Conservation (phyloP, 2,113 vertebrate species). For the Pedionomus torquatus region DNA sequence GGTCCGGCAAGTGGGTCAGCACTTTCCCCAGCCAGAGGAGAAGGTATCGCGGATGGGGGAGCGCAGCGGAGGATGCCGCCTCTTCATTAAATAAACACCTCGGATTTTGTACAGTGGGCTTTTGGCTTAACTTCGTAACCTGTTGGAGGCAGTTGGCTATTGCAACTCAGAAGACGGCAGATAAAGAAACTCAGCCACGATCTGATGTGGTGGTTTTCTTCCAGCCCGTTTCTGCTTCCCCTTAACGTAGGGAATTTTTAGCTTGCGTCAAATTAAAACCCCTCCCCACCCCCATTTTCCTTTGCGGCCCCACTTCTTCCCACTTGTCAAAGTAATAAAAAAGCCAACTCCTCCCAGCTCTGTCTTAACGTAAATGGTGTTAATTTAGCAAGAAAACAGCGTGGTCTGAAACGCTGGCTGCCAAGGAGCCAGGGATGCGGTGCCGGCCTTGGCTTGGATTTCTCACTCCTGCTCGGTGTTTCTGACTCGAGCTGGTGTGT, state of each 20-base stretch:
- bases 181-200: accelerated
- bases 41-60: neutral
- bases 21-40: neutral
- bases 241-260: neutral
- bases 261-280: neutral
- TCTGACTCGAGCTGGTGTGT: conserved; percentile 38
- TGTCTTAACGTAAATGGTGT: neutral
- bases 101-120: neutral
- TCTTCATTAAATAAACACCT: neutral
- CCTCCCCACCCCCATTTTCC: too few relatives aligned
- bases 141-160: accelerated
- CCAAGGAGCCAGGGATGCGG: neutral
- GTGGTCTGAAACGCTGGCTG: neutral
- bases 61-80: neutral
- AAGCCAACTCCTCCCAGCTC: neutral
- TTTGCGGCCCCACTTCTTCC: neutral
- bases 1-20: conserved; percentile 47
- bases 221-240: neutral
- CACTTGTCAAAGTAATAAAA: neutral
- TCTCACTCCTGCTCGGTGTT: neutral
- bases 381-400: neutral
- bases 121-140: neutral
- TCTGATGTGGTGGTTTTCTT: accelerated
- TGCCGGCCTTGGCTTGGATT: neutral
- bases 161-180: neutral